A percentile compares a stretch with the other conserved stretches of the same genome.
Conservation (phyloP, 2,797 vertebrate species). For the Anguilla pacifica region DNA sequence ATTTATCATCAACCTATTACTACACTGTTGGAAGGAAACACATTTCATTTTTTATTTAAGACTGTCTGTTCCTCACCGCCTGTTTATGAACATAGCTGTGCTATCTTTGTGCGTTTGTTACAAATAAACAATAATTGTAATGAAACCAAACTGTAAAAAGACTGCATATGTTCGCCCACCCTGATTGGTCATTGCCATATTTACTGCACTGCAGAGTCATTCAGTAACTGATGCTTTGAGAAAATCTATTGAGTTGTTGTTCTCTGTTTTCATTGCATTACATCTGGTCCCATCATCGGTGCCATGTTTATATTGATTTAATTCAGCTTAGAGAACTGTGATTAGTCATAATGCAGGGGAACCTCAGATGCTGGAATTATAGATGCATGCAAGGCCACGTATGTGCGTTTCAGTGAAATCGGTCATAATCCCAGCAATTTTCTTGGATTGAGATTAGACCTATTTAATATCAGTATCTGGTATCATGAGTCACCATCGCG, state of each 20-base stretch:
- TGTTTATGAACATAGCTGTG: background rate
- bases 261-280: background rate
- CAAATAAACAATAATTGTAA: background rate
- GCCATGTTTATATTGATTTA: constrained; percentile 1
- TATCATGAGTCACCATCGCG: background rate
- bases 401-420: background rate
- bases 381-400: background rate
- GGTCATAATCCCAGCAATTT: background rate
- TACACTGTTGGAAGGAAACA: background rate
- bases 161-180: background rate
- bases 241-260: constrained; percentile 2
- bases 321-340: background rate
- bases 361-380: background rate
- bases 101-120: background rate
- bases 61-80: background rate
- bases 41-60: background rate
- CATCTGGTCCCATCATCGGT: background rate
- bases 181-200: background rate
- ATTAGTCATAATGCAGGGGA: background rate
- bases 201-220: background rate
- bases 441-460: constrained; percentile 13
- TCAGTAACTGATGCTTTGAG: background rate
- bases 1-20: background rate
- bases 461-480: background rate
- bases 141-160: background rate